A percentile compares a stretch with the other conserved stretches of the same genome.
Conservation (phyloP, 2,888 invertebrate species). For the Actias luna region DNA sequence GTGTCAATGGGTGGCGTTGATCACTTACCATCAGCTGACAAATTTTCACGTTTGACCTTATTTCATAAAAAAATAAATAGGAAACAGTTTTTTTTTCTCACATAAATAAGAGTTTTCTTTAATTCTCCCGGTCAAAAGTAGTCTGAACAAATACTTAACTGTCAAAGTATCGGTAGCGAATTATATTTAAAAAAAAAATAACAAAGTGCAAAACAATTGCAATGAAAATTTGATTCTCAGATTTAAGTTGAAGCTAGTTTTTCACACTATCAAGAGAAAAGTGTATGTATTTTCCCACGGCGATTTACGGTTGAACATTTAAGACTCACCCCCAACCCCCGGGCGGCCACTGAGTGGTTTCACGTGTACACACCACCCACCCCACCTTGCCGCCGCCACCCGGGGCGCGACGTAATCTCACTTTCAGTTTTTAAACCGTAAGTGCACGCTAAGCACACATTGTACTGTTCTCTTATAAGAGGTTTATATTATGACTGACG, state of each 20-base stretch:
- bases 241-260: not conserved
- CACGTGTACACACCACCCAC: constrained; percentile 62
- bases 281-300: constrained; percentile 1
- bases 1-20: no score
- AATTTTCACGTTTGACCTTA: no score
- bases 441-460: constrained; percentile 44
- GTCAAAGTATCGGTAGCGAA: no score
- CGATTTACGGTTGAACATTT: constrained; percentile 12
- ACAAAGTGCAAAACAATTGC: no score
- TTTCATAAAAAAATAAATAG: no score
- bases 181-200: not conserved
- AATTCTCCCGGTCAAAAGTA: no score
- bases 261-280: not conserved
- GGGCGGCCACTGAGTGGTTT: constrained; percentile 66
- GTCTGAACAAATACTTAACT: no score
- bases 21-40: no score
- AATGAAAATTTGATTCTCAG: no score
- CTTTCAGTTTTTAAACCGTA: constrained; percentile 64
- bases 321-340: constrained; percentile 24
- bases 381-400: constrained; percentile 54
- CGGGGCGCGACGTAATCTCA: constrained; percentile 53
- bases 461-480: constrained; percentile 57
- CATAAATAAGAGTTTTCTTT: no score
- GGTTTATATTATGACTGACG: constrained; percentile 35
- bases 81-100: no score